These are phyloP conservation scores for Zaprionus lachaisei DNA, from an alignment of 1,140 invertebrate genomes.

Conservation along the genomic window DNA sequence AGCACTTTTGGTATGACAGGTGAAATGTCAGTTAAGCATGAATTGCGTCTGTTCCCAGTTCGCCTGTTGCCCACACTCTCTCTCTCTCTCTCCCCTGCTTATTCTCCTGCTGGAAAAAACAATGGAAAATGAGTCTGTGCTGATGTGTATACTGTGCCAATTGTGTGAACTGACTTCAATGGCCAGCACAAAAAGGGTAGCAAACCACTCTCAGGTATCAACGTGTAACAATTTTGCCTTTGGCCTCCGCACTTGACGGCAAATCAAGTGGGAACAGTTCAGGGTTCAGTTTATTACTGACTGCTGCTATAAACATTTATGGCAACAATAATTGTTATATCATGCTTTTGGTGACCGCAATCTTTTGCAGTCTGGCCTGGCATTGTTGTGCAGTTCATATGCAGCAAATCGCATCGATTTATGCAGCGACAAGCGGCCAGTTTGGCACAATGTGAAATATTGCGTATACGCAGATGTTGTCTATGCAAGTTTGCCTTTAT, in stretches of 20 bases:
- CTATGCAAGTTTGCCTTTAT: slow-evolving; percentile 14
- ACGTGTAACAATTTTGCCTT: too few species aligned
- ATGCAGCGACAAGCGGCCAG: slow-evolving; percentile 4
- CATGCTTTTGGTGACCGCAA: neutral
- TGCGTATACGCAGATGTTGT: slow-evolving; percentile 62
- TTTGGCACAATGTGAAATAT: slow-evolving; percentile 13
- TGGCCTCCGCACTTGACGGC: neutral
- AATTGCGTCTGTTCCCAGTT: slow-evolving; percentile 46
- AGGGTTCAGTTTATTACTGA: neutral
- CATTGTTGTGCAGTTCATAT: neutral
- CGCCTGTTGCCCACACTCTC: neutral
- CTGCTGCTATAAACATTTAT: slow-evolving; percentile 28
- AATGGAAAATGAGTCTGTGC: neutral
- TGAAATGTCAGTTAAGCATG: slow-evolving; percentile 80
- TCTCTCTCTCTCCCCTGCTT: too few species aligned
- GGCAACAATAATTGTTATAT: slow-evolving; percentile 5
- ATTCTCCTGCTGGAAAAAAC: neutral
- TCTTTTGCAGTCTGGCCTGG: neutral
- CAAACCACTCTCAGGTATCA: too few species aligned
- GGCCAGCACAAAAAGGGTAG: too few species aligned
- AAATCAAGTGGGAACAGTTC: slow-evolving; percentile 5
- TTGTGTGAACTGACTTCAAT: too few species aligned
- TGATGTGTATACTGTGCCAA: too few species aligned
- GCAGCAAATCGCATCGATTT: slow-evolving; percentile 18
- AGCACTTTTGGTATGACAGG: slow-evolving; percentile 80